Conservation (phyloP, 2,113 vertebrate genomes). For the Lucifuga dentata region DNA sequence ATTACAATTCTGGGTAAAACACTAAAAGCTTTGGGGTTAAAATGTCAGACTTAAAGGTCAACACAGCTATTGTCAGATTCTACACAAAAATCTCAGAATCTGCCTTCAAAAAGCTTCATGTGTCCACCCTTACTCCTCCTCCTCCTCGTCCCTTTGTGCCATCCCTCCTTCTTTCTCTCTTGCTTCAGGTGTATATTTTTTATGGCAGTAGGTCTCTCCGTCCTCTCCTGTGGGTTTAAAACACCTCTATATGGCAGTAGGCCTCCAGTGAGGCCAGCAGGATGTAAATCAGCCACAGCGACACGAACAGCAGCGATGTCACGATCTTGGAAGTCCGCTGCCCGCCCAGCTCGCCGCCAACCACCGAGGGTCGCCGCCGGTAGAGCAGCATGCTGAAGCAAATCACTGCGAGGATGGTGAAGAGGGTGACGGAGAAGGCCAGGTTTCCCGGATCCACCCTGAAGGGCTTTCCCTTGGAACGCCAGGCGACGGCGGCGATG, state of each 20-base stretch:
- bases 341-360: conserved; percentile 86
- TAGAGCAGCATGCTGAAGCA: conserved; percentile 80
- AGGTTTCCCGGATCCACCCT: conserved; percentile 84
- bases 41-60: neutral
- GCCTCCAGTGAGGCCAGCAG: conserved; percentile 85
- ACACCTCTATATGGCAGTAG: conserved; percentile 84
- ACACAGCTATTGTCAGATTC: neutral
- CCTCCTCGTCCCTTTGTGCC: neutral
- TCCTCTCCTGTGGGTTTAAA: conserved; percentile 62
- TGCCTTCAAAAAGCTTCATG: too few relatives aligned
- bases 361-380: conserved; percentile 78
- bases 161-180: neutral
- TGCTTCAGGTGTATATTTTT: neutral
- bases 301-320: conserved; percentile 80
- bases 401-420: conserved; percentile 82
- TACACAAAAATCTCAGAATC: neutral
- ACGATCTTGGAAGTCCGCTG: conserved; percentile 83
- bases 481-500: conserved; percentile 86
- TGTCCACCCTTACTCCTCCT: neutral
- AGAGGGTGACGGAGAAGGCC: conserved; percentile 88
- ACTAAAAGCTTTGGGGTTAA: neutral
- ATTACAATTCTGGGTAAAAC: too few relatives aligned
- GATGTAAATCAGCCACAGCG: conserved; percentile 87
- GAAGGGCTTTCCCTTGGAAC: conserved; percentile 78
- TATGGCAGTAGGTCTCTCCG: conserved; percentile 47